These are phyloP conservation scores for Lasaia peninsularis DNA, from an alignment of 1,140 invertebrate genomes.

Conservation along the genomic window DNA sequence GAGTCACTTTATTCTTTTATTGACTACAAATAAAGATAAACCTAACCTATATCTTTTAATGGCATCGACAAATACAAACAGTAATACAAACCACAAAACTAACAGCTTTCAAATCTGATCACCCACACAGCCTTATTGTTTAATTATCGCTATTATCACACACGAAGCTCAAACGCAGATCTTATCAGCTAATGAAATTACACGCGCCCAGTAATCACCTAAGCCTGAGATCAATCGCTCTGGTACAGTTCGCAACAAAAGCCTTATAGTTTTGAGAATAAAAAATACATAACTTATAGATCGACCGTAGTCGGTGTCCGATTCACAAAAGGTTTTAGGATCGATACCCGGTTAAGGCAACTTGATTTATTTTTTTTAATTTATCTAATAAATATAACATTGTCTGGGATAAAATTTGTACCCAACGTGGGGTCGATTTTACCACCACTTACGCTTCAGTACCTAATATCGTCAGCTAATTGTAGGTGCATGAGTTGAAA, in stretches of 20 bases:
- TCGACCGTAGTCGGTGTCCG: too few species aligned
- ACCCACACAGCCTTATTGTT: conserved; percentile 44
- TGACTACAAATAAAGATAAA: conserved; percentile 1
- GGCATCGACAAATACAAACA: conserved; percentile 10
- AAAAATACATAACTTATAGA: too few species aligned
- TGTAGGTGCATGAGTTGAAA: too few species aligned
- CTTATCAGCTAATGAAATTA: conserved; percentile 55
- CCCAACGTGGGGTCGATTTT: too few species aligned
- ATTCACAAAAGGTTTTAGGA: too few species aligned
- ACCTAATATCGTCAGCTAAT: too few species aligned
- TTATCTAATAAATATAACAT: too few species aligned
- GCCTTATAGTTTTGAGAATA: too few species aligned
- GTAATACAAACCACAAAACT: conserved; percentile 14
- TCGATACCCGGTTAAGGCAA: too few species aligned
- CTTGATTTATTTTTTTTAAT: too few species aligned
- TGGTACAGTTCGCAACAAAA: conserved; percentile 12
- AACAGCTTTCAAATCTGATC: conserved; percentile 32
- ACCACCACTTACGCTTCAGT: too few species aligned
- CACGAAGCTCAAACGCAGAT: conserved; percentile 32
- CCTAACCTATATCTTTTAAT: background rate
- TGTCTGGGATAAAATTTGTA: too few species aligned
- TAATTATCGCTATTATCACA: conserved; percentile 51
- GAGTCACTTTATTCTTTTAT: background rate
- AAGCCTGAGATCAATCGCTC: conserved; percentile 15
- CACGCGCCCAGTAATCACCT: conserved; percentile 22